Percentiles rank a stretch among this genome's conserved stretches.
Evolutionary conservation across 2,797 vertebrate genomes (phyloP).

Genomic region (Propithecus deckenii): DNA sequence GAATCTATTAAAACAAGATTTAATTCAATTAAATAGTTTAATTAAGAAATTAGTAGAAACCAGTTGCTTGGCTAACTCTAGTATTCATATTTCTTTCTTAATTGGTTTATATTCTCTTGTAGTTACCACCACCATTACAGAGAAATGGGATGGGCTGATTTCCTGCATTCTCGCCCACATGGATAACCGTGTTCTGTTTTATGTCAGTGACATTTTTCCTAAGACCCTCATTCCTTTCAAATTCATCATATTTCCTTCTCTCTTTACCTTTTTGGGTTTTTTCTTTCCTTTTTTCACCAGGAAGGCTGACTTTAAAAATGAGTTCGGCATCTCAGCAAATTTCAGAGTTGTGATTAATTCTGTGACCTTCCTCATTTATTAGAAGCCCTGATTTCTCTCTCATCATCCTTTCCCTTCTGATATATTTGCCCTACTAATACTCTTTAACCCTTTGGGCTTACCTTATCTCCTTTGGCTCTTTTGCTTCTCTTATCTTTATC

Average conservation of each 20-base stretch:
- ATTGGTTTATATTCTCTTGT: background rate
- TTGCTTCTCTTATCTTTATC: slow-evolving; percentile 72
- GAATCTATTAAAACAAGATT: background rate
- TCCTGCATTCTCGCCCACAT: background rate
- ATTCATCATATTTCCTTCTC: slow-evolving; percentile 35
- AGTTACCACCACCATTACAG: background rate
- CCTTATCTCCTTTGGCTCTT: slow-evolving; percentile 69
- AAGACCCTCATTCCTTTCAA: slow-evolving; percentile 12
- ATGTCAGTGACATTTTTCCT: slow-evolving; percentile 28
- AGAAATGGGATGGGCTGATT: background rate
- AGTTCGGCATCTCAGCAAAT: slow-evolving; percentile 35
- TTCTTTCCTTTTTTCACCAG: background rate
- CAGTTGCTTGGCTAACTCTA: background rate
- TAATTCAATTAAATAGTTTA: slow-evolving; percentile 10
- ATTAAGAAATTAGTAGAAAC: slow-evolving; percentile 7
- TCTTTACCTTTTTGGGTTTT: background rate
- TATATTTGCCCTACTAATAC: slow-evolving; percentile 75
- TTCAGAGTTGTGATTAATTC: slow-evolving; percentile 53
- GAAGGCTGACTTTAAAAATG: slow-evolving; percentile 48
- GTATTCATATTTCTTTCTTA: background rate
- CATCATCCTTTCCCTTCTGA: slow-evolving; percentile 55
- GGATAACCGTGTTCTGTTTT: slow-evolving; percentile 17
- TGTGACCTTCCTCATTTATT: background rate
- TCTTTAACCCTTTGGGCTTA: slow-evolving; percentile 74
- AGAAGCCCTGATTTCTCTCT: slow-evolving; percentile 38